Conservation (phyloP, 30 jellyfish, hydroid and myxozoan genomes). For the Chrysaora quinquecirrha region DNA sequence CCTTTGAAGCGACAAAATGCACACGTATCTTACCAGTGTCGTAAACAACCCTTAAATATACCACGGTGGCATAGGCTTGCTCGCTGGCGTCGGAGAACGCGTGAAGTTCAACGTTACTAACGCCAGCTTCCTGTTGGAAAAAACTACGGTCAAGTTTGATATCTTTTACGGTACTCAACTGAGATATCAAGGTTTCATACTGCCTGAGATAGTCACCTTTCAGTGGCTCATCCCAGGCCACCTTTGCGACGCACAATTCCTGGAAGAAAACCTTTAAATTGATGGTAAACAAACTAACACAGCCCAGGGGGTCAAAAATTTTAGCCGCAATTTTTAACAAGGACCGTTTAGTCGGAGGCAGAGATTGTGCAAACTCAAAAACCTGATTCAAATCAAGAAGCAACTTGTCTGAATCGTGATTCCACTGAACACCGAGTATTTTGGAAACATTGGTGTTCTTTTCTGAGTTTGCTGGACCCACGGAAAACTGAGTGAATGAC, state of each 20-base stretch:
- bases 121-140: constrained; percentile 10
- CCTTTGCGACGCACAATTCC: constrained; percentile 63
- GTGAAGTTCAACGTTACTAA: constrained; percentile 57
- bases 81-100: constrained; percentile 74
- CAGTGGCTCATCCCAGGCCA: constrained; percentile 71
- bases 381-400: constrained; percentile 33
- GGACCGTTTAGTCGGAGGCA: constrained; percentile 68
- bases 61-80: constrained; percentile 69
- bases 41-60: constrained; percentile 59
- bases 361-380: constrained; percentile 21
- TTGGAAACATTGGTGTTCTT: constrained; percentile 15
- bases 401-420: constrained; percentile 38
- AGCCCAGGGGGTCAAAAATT: constrained; percentile 86
- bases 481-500: constrained; percentile 34
- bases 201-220: constrained; percentile 13
- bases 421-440: constrained; percentile 65
- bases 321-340: constrained; percentile 73
- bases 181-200: constrained; percentile 28
- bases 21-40: constrained; percentile 49
- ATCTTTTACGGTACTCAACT: constrained; percentile 5
- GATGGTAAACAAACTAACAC: constrained; percentile 36
- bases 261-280: constrained; percentile 58
- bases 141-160: constrained; percentile 31
- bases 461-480: constrained; percentile 13
- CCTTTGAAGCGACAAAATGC: constrained; percentile 63